Base-by-base conservation (phyloP, 2,797 vertebrate species). In the Microchirus variegatus region DNA sequence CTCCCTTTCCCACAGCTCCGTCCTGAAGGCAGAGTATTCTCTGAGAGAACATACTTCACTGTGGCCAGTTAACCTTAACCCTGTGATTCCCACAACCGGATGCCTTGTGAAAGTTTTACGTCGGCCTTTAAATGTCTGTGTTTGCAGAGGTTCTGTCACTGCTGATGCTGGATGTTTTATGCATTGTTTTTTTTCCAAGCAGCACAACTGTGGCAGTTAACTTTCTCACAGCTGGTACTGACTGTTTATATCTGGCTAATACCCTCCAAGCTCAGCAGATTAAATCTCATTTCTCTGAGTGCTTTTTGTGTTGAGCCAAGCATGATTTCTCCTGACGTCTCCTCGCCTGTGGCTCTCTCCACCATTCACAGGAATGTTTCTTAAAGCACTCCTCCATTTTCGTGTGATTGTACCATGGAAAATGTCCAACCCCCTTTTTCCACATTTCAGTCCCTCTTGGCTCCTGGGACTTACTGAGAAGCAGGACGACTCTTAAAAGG, bases 1-100 rank as follows among this genome's bases (percentile, higher is more conserved):
- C 87, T 89, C 85, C 78, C 90, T 90, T 92, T 93, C 92, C 89
- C 91, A 91, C 89, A 89, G 84, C 84, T 72, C 14, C 4, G 60
- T 62, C 70, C 69, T 75, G 50, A 22, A 82, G 65, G 78, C 67
- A 67, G 60, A 67, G 68, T 52, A 72, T 81, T 87, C 80, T 83
- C 73, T 63, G 51, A 66, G 78, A 80, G 72, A 84, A 77, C 84
- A 81, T 61, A 78, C 82, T 88, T 87, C 74, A 80, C 63, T 77
- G 71, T 73, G 80, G 77, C 85, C 82, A 51, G 80, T 84, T 86
- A 87, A 86, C 87, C 87, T 73, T 71, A 64, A 75, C 72, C 53
- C 69, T 60, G 43, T 31, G 45, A 51, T 82, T 87, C 71, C 81
- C 77, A 82, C 63, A 82, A 65, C 64, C 66, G 57, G 16, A 47